Evolutionary conservation across 1,140 invertebrate species (phyloP), one percentile per base, ranked within the genome.

Genomic region (Ceratina japonica): DNA sequence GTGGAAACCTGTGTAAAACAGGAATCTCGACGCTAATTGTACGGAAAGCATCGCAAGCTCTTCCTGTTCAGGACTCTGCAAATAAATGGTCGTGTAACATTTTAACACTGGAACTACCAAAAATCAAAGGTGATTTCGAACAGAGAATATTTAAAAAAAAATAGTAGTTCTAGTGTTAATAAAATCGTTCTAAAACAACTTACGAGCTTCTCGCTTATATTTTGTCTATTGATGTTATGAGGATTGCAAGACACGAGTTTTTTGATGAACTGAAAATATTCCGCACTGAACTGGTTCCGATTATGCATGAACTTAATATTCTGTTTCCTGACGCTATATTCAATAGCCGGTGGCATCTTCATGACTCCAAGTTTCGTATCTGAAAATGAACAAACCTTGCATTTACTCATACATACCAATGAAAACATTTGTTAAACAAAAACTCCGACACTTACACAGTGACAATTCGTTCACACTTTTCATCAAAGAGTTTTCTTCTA

Each of bases 291-390:
- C 91, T 98, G 97, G 90, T 97, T 97, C 84, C 97, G 94, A 89
- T 97, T 97, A 91, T 98, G 97, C 93, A 98, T 96, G 92, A 98
- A 98, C 89, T 97, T 96, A 80, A 98, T 97, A 91, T 98, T 99
- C 88, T 98, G 97, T 82, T 96, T 96, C 85, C 96, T 92, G 15
- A 97, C 96, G 89, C 95, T 96, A 75, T 95, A 93, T 88, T 97
- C 96, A 80, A 97, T 97, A 31, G 95, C 94, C 79, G 93, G 91
- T 61, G 97, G 97, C 94, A 97, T 94, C 86, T 95, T 94, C 79
- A 94, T 92, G 15, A 93, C 91, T 70, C 92, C 92, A 58, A 93
- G 78, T 89, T 93, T 93, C 5, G 92, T 91, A 85, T 93, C 91
- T 92, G 83, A 56, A 88, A 87, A 37, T 71, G 75, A 80, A 20